Base-by-base conservation (phyloP, 64 coral and sea anemone species). In the Astreopora myriophthalma region DNA sequence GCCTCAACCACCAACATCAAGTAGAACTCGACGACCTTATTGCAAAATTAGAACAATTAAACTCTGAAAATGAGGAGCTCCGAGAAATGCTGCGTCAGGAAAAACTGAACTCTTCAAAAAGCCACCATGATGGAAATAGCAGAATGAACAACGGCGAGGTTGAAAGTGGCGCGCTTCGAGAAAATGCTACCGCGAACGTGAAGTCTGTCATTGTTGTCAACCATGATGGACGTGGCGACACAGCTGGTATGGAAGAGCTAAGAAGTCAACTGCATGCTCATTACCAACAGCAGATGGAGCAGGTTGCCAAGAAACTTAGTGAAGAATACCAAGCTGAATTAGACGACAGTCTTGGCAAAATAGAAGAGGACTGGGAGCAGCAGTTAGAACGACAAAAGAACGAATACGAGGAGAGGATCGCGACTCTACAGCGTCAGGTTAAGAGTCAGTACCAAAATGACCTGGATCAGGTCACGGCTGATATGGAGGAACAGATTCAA, bases 401-500 rank as follows among this genome's bases (percentile, higher is more conserved):
- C 30, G 96, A 98, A 20, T 48, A 78, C 8, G 96, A 98, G 52
- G 96, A 98, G 24, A 94, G 91, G 69, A 87, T 98, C 6, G 87
- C 83, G 14, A 48, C 70, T 5, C 48, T 98, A 31, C 91, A 91
- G 40, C 88, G 89, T 26, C 96, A 98, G 37, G 22, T 98, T 35
- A 94, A 92, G 20, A 52, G 74, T 38, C 96, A 98, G 24, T 79
- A 94, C 69, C 96, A 98, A 85, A 60, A 89, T 61, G 95, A 98
- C 65, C 96, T 98, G n/a, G 65, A 71, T 7, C 85, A 87, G 26
- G 85, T 92, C 63, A 98, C 92, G 37, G 87, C 88, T 38, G 96
- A 98, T 66, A 98, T 98, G 96, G 96, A 98, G 78, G 96, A 98
- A 10, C 96, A 98, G 89, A 98, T 98, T 92, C 96, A 98, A 63